Evolutionary conservation across 2,797 vertebrate genomes (phyloP).

Genomic region (Sebastes melanostomus): DNA sequence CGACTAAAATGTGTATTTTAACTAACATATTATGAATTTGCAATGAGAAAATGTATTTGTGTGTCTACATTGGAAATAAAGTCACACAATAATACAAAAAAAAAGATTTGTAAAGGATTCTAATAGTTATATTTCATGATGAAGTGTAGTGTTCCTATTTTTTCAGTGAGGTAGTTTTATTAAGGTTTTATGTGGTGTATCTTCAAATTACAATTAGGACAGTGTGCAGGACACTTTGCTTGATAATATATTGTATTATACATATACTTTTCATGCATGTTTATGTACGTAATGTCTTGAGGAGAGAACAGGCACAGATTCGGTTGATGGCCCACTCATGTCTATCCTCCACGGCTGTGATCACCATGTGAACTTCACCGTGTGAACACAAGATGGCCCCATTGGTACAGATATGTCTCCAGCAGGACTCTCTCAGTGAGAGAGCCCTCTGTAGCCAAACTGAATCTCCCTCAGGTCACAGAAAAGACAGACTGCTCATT

Average conservation of each 20-base stretch:
- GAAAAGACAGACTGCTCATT: neutral
- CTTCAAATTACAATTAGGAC: neutral
- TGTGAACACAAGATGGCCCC: conserved; percentile 73
- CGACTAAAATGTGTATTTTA: no score
- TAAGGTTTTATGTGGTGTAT: neutral
- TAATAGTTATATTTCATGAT: neutral
- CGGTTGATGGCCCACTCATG: neutral
- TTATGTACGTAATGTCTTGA: neutral
- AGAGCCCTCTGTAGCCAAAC: neutral
- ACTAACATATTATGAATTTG: no score
- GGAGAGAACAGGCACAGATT: neutral
- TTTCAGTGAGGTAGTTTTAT: neutral
- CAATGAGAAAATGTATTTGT: no score
- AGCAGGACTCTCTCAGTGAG: neutral
- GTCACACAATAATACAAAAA: no score
- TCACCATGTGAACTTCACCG: neutral
- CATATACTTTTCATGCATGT: neutral
- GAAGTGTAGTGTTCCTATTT: neutral
- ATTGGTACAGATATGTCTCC: conserved; percentile 52
- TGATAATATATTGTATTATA: neutral
- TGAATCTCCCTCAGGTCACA: neutral
- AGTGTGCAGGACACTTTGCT: neutral
- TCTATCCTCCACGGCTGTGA: neutral
- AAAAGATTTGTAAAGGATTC: neutral
- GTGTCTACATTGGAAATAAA: no score